phyloP scores from a whole-genome alignment of 37 sponge, comb jelly and placozoan species.

The Chondrosia reniformis region DNA sequence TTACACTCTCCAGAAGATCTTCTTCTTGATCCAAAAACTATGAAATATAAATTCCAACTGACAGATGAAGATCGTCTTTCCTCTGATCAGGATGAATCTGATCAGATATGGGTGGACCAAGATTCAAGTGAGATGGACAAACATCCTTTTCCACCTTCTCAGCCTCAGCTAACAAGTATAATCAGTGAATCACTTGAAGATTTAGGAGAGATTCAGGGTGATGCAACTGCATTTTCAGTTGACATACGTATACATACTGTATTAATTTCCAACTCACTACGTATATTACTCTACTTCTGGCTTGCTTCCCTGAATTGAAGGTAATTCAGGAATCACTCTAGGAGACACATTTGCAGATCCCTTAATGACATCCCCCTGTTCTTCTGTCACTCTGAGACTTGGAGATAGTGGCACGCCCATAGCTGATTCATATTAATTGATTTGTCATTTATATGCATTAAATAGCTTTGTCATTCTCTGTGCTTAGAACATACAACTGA shows the following conservation, averaged over 20 bases:
- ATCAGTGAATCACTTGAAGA: neutral
- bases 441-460: neutral
- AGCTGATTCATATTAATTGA: neutral
- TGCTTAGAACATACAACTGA: neutral
- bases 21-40: slow-evolving; percentile 27
- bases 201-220: neutral
- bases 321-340: no score
- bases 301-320: no score
- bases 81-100: neutral
- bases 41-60: slow-evolving; percentile 28
- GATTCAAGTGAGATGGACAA: no score
- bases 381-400: no score
- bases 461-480: no score
- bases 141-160: no score
- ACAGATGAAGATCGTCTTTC: neutral
- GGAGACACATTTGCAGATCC: no score
- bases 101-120: slow-evolving; percentile 7
- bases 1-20: slow-evolving; percentile 27
- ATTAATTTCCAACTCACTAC: no score
- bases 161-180: no score
- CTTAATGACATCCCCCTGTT: no score
- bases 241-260: no score
- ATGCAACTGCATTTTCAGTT: neutral
- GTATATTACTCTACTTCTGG: no score
- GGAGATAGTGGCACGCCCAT: neutral